These are phyloP conservation scores for Hypomecis atomaria DNA, from an alignment of 2,888 invertebrate genomes.

Conservation along the genomic window DNA sequence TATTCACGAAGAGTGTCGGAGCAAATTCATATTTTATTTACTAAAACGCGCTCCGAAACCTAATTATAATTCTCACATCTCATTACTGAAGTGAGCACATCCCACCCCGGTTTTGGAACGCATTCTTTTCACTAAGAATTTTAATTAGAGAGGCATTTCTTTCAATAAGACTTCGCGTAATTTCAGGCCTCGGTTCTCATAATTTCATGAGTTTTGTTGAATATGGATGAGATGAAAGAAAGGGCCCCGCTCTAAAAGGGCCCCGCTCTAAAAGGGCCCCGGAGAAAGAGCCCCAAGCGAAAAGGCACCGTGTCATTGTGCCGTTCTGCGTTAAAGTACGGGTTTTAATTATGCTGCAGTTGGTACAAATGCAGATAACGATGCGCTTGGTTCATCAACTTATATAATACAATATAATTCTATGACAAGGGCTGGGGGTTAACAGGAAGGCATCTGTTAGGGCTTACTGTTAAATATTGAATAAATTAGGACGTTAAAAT, in stretches of 20 bases:
- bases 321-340: slow-evolving; percentile 29
- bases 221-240: slow-evolving; percentile 29
- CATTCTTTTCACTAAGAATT: slow-evolving; percentile 52
- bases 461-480: too few relatives aligned
- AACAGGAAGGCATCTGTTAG: too few relatives aligned
- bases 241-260: slow-evolving; percentile 26
- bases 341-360: slow-evolving; percentile 43
- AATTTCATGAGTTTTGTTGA: slow-evolving; percentile 44
- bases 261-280: slow-evolving; percentile 19
- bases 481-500: background rate
- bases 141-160: slow-evolving; percentile 54
- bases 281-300: slow-evolving; percentile 13
- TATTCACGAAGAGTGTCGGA: background rate
- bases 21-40: slow-evolving; percentile 16
- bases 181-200: slow-evolving; percentile 41
- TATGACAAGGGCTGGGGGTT: background rate
- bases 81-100: slow-evolving; percentile 39
- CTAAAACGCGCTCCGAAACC: slow-evolving; percentile 30
- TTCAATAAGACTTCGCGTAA: slow-evolving; percentile 40
- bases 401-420: slow-evolving; percentile 1
- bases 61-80: slow-evolving; percentile 44
- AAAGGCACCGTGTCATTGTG: slow-evolving; percentile 33
- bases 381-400: slow-evolving; percentile 26
- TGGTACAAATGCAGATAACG: slow-evolving; percentile 39
- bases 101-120: slow-evolving; percentile 41